These are phyloP conservation scores for Ectemnius continuus DNA, from an alignment of 2,888 invertebrate genomes.

Conservation along the genomic window DNA sequence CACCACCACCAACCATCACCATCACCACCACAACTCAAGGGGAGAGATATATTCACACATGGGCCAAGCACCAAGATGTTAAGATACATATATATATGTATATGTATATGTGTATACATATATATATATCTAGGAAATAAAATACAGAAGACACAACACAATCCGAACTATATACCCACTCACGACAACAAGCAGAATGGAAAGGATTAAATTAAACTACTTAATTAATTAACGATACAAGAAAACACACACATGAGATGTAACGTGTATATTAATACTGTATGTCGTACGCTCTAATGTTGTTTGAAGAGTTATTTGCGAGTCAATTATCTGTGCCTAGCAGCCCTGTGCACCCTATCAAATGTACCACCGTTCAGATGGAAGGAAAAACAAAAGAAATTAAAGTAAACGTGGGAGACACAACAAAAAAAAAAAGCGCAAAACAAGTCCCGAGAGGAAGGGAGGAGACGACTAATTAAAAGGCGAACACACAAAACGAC, in stretches of 20 bases:
- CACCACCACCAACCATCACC: constrained; percentile 2
- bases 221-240: constrained; percentile 52
- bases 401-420: constrained; percentile 52
- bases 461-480: constrained; percentile 51
- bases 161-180: constrained; percentile 48
- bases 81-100: constrained; percentile 7
- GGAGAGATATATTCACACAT: constrained; percentile 30
- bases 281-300: constrained; percentile 79
- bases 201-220: too few relatives aligned
- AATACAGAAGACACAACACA: constrained; percentile 51
- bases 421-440: constrained; percentile 32
- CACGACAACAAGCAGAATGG: constrained; percentile 17
- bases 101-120: not conserved
- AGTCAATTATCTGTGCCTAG: constrained; percentile 84
- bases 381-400: constrained; percentile 50
- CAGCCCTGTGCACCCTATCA: constrained; percentile 78
- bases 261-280: constrained; percentile 76
- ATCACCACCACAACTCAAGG: constrained; percentile 28
- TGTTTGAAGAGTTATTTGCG: constrained; percentile 80
- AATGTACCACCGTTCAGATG: constrained; percentile 77
- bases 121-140: constrained; percentile 6
- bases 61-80: constrained; percentile 22
- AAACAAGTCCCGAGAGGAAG: too few relatives aligned
- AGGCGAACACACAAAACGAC: constrained; percentile 31
- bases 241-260: constrained; percentile 61